phyloP scores from a whole-genome alignment of 2,888 invertebrate genomes.

The Bibio marci region DNA sequence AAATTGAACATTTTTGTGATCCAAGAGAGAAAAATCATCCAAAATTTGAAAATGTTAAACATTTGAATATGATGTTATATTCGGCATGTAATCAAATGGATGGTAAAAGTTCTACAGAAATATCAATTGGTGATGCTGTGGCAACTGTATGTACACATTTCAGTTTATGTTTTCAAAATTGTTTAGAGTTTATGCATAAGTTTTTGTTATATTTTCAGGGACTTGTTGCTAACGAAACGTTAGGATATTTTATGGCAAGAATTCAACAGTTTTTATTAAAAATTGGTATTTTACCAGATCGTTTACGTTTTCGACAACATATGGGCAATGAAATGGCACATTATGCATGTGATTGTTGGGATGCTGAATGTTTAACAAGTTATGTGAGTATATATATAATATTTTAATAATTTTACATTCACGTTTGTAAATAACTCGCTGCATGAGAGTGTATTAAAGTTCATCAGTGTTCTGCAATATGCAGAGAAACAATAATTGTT shows the following conservation, averaged over 20 bases:
- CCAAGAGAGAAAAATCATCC: slow-evolving; percentile 72
- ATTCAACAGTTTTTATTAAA: slow-evolving; percentile 78
- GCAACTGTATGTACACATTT: slow-evolving; percentile 20
- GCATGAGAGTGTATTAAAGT: too few species aligned
- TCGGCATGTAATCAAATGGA: slow-evolving; percentile 97
- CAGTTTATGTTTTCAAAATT: neutral
- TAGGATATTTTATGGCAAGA: slow-evolving; percentile 95
- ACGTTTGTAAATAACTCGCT: too few species aligned
- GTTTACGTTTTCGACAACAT: slow-evolving; percentile 91
- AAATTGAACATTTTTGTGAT: slow-evolving; percentile 99
- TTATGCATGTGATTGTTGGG: slow-evolving; percentile 99
- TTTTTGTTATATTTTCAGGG: slow-evolving; percentile 31
- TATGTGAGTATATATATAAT: slow-evolving; percentile 46
- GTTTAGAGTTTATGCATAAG: neutral
- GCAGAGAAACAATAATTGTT: too few species aligned
- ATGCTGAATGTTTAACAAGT: slow-evolving; percentile 93
- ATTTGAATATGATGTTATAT: slow-evolving; percentile 66
- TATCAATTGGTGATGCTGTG: slow-evolving; percentile 81
- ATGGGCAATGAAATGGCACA: slow-evolving; percentile 99
- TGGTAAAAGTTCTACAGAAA: slow-evolving; percentile 65
- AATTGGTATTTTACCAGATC: slow-evolving; percentile 72
- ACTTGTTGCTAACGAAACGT: slow-evolving; percentile 88
- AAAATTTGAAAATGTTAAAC: slow-evolving; percentile 65
- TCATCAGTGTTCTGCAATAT: too few species aligned
- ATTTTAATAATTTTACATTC: slow-evolving; percentile 3